A percentile compares a stretch with the other conserved stretches of the same genome.
These are phyloP conservation scores for Cerastis leucographa DNA, from an alignment of 2,888 invertebrate genomes.

Conservation along the genomic window DNA sequence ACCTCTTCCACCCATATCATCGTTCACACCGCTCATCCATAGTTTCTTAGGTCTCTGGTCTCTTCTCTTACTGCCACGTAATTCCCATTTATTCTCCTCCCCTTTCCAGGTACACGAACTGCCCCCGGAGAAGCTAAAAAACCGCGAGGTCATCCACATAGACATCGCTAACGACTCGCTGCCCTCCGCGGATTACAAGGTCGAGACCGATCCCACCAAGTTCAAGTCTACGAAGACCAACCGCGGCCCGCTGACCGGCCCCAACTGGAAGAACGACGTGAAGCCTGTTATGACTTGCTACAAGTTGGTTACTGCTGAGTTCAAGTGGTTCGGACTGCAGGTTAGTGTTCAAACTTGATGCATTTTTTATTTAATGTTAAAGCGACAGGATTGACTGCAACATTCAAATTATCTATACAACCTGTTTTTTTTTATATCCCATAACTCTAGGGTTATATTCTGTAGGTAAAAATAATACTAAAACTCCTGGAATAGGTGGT, in stretches of 20 bases:
- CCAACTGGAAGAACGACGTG: slow-evolving; percentile 94
- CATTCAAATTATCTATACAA: too few relatives aligned
- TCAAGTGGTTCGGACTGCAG: slow-evolving; percentile 99
- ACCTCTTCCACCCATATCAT: not conserved
- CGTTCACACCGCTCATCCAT: not conserved
- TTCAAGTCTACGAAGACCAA: slow-evolving; percentile 98
- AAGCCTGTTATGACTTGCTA: slow-evolving; percentile 99
- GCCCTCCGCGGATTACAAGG: slow-evolving; percentile 95
- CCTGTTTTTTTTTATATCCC: too few relatives aligned
- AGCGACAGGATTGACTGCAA: too few relatives aligned
- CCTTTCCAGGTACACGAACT: slow-evolving; percentile 96
- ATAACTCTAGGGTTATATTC: too few relatives aligned
- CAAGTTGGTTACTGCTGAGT: slow-evolving; percentile 98
- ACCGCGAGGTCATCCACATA: slow-evolving; percentile 96
- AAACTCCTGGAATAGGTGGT: too few relatives aligned
- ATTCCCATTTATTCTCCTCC: not conserved
- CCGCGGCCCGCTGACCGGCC: slow-evolving; percentile 96
- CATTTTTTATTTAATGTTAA: not conserved
- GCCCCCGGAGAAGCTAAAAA: slow-evolving; percentile 96
- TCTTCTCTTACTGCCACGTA: not conserved
- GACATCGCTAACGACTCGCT: slow-evolving; percentile 99
- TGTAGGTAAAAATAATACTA: too few relatives aligned
- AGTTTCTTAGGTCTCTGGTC: not conserved
- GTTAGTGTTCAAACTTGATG: slow-evolving; percentile 75
- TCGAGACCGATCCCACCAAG: slow-evolving; percentile 91